These are phyloP conservation scores for Onychostoma macrolepis DNA, from an alignment of 2,113 vertebrate species.

Conservation along the genomic window DNA sequence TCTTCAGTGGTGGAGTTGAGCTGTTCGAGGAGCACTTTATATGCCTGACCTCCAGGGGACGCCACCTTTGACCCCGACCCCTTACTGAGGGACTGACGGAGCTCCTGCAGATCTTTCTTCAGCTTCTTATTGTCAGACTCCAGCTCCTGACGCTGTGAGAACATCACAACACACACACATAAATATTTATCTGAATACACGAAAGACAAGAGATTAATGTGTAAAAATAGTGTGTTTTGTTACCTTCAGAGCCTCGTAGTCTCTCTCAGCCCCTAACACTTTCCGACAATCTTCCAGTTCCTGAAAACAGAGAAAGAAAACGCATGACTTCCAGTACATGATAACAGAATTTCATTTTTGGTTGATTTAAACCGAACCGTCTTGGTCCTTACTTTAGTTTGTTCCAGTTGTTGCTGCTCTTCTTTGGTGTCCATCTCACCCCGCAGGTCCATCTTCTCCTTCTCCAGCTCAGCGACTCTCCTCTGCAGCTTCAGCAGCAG, in stretches of 20 bases:
- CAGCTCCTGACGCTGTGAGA: constrained; percentile 88
- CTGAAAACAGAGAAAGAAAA: constrained; percentile 66
- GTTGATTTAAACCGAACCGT: not conserved
- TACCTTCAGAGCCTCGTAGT: constrained; percentile 96
- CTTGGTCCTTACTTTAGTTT: constrained; percentile 4
- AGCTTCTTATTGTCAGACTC: constrained; percentile 94
- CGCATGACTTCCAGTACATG: not conserved
- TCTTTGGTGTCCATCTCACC: constrained; percentile 87
- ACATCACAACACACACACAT: not conserved
- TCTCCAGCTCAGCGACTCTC: constrained; percentile 89
- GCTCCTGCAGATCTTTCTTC: constrained; percentile 90
- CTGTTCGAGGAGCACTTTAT: constrained; percentile 88
- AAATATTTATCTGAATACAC: not conserved
- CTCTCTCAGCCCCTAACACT: constrained; percentile 87
- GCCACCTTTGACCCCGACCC: constrained; percentile 74
- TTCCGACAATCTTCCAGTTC: constrained; percentile 82
- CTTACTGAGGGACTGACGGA: constrained; percentile 85
- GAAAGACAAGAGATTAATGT: not conserved
- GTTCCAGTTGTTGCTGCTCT: constrained; percentile 78
- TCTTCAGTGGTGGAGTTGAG: constrained; percentile 89
- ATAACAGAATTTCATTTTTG: not conserved
- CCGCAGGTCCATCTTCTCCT: constrained; percentile 87
- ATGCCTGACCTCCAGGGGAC: constrained; percentile 84
- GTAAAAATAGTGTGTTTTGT: not conserved
- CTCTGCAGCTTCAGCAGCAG: constrained; percentile 95